phyloP scores from a whole-genome alignment of 2,888 invertebrate species.

The Apoda limacodes region DNA sequence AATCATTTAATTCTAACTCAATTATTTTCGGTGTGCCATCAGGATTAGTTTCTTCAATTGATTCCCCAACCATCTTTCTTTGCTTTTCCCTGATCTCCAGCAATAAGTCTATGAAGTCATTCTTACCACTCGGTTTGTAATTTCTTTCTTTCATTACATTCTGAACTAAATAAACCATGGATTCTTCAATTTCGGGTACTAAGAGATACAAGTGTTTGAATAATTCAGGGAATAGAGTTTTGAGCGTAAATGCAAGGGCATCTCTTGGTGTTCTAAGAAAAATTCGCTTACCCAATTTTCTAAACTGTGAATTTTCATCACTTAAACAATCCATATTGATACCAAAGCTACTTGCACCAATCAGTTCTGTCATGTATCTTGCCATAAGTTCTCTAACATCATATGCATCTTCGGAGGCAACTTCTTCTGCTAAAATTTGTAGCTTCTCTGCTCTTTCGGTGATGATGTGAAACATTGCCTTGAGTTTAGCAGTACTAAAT shows the following conservation, averaged over 20 bases:
- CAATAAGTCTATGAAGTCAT: too few relatives aligned
- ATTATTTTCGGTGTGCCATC: slow-evolving; percentile 28
- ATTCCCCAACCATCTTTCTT: slow-evolving; percentile 29
- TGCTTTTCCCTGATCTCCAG: too few relatives aligned
- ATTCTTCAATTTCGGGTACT: slow-evolving; percentile 35
- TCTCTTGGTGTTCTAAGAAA: slow-evolving; percentile 40
- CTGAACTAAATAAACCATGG: slow-evolving; percentile 36
- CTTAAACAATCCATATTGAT: too few relatives aligned
- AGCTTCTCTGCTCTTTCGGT: slow-evolving; percentile 47
- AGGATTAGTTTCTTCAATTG: slow-evolving; percentile 25
- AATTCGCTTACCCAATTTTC: slow-evolving; percentile 46
- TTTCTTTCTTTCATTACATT: slow-evolving; percentile 32
- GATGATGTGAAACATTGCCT: too few relatives aligned
- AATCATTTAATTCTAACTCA: slow-evolving; percentile 31
- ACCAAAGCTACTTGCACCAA: too few relatives aligned
- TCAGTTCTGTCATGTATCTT: too few relatives aligned
- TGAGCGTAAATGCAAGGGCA: slow-evolving; percentile 31
- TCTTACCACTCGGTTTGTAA: too few relatives aligned
- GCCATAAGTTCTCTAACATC: too few relatives aligned
- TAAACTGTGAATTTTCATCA: slow-evolving; percentile 51
- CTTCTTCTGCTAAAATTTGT: slow-evolving; percentile 38
- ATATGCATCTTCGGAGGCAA: too few relatives aligned
- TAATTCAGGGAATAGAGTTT: slow-evolving; percentile 43
- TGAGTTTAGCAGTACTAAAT: too few relatives aligned
- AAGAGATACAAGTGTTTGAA: slow-evolving; percentile 39